phyloP scores from a whole-genome alignment of 1,140 invertebrate genomes.

The Brachionus angularis region DNA sequence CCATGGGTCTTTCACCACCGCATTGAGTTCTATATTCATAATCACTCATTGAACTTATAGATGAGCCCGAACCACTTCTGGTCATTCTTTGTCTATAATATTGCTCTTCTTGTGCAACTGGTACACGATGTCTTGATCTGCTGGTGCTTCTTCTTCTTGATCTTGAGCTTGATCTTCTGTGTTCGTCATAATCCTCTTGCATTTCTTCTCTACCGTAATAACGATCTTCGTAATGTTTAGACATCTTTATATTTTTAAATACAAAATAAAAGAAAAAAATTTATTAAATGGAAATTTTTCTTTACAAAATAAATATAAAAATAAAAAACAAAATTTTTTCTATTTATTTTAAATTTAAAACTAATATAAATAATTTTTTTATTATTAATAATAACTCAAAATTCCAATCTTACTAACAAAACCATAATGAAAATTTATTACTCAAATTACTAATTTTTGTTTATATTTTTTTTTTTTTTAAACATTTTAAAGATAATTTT shows the following conservation, averaged over 20 bases:
- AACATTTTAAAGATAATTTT: no score
- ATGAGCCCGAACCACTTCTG: slow-evolving; percentile 14
- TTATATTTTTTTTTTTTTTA: no score
- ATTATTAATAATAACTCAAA: no score
- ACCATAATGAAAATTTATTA: no score
- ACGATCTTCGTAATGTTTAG: slow-evolving; percentile 37
- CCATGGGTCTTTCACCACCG: slow-evolving; percentile 14
- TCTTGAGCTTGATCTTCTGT: slow-evolving; percentile 3
- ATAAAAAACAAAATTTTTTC: no score
- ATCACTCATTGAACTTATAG: slow-evolving; percentile 42
- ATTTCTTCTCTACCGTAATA: slow-evolving; percentile 39
- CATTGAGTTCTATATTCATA: slow-evolving; percentile 21
- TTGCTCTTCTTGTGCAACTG: slow-evolving; percentile 10
- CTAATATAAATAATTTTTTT: no score
- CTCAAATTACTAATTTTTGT: no score
- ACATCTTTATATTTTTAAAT: slow-evolving; percentile 25
- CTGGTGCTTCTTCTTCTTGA: not conserved
- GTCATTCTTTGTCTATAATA: slow-evolving; percentile 7
- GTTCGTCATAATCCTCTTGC: slow-evolving; percentile 3
- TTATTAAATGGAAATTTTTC: no score
- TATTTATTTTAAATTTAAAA: no score
- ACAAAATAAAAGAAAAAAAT: not conserved
- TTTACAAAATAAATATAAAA: no score
- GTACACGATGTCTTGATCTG: not conserved
- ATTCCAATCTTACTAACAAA: no score